Percentiles rank a stretch among this genome's conserved stretches.
Conservation (phyloP, 2,797 vertebrate genomes). For the Alcedo atthis region DNA sequence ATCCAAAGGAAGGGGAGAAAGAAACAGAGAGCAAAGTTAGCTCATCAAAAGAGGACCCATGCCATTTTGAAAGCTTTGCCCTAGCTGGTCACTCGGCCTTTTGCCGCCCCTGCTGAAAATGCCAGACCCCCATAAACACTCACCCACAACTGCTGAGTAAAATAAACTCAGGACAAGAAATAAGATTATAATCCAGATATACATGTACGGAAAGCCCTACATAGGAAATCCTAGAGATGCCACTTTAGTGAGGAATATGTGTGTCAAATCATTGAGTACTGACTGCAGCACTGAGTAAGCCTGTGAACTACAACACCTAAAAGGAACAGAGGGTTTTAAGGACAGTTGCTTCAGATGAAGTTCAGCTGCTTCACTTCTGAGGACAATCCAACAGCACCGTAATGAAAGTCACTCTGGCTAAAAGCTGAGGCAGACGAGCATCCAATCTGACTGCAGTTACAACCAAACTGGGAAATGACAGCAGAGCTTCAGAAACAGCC, state of each 20-base stretch:
- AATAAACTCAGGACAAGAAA: not conserved
- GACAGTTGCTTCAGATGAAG: conserved; percentile 58
- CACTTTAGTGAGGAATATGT: not conserved
- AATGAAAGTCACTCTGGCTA: conserved; percentile 31
- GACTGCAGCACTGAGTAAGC: not conserved
- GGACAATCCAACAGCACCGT: not conserved
- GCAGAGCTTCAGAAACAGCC: not conserved
- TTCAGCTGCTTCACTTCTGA: conserved; percentile 55
- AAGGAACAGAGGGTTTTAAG: not conserved
- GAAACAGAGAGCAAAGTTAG: conserved; percentile 41
- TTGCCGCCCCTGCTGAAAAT: not conserved
- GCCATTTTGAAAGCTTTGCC: not conserved
- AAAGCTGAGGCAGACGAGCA: not conserved
- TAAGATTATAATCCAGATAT: not conserved
- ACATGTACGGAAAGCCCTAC: not conserved
- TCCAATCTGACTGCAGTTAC: not conserved
- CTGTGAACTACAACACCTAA: not conserved
- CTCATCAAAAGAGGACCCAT: not conserved
- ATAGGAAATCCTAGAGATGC: not conserved
- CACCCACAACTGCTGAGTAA: not conserved
- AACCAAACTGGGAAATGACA: not conserved
- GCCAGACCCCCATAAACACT: not conserved
- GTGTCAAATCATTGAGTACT: not conserved
- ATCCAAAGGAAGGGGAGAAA: conserved; percentile 25
- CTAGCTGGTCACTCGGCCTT: not conserved